Conservation (phyloP, 2,113 vertebrate species). For the Petrocephalus zakoni region DNA sequence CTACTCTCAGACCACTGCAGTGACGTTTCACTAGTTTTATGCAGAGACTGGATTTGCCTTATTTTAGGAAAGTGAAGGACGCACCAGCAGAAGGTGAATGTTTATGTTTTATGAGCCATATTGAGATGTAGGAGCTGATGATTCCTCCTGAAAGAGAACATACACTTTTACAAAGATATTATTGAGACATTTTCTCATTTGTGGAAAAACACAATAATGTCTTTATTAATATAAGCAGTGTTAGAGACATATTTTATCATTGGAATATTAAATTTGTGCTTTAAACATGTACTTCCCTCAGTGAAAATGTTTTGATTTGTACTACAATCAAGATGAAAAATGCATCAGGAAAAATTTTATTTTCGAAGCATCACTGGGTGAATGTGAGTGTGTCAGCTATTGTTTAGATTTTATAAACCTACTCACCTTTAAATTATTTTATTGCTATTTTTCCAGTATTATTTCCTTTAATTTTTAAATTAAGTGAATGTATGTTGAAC, state of each 20-base stretch:
- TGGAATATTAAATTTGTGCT: neutral
- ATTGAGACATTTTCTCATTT: neutral
- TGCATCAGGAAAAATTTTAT: neutral
- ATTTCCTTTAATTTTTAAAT: neutral
- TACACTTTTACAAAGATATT: neutral
- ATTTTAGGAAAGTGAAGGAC: neutral
- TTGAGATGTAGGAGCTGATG: neutral
- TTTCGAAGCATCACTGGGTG: neutral
- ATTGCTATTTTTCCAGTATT: neutral
- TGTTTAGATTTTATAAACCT: neutral
- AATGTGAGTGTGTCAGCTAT: neutral
- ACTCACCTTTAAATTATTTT: neutral
- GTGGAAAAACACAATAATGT: neutral
- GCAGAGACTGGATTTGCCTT: conserved; percentile 7
- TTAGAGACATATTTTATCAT: neutral
- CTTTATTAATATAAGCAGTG: neutral
- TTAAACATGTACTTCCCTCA: neutral
- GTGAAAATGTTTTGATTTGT: conserved; percentile 6
- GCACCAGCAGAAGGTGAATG: conserved; percentile 12
- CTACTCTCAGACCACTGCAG: neutral
- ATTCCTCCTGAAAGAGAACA: neutral
- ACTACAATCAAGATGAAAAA: neutral
- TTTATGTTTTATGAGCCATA: conserved; percentile 8
- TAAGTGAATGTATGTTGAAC: neutral
- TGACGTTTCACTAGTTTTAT: neutral